Evolutionary conservation across 2,113 vertebrate species (phyloP), one percentile per base, ranked within the genome.

Genomic region (Symphodus melops): DNA sequence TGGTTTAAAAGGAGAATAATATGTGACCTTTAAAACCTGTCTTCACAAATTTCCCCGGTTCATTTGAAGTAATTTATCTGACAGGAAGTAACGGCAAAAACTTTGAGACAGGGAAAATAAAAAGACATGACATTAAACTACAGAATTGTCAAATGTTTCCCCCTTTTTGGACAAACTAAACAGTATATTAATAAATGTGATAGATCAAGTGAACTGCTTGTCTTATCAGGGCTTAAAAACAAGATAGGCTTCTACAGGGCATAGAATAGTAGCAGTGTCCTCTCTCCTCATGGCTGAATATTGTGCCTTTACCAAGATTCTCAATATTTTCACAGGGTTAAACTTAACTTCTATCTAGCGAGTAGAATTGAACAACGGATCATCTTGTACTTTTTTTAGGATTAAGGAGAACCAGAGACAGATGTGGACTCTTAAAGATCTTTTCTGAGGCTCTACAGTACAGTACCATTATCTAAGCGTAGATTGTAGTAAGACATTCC

Each of bases 251-350:
- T 68, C 55, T 71, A 59, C 81, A 77, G 61, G 75, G 19, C 48
- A 85, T 58, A 78, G 65, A 81, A 69, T 78, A 78, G 63, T 73
- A 77, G 62, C 66, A 75, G 62, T 68, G 66, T 77, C 70, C 77
- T 82, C 82, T 81, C 49, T 90, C 80, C 75, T 83, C 69, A 68
- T 75, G 80, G 83, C 81, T 85, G 75, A 88, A 86, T 84, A 82
- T 87, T 85, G 86, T 89, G 86, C 86, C 86, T 90, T 89, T 82
- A 84, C 76, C 70, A 65, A 79, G 66, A 90, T 79, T 85, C 77
- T 83, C 63, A 75, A 83, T 82, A 78, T 82, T 85, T 86, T 82
- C 75, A 87, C 82, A 88, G 88, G 82, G 86, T 87, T 74, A 68
- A 81, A 73, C 77, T 75, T 58, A 68, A 65, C 76, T 71, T 82